phyloP scores from a whole-genome alignment of 2,888 invertebrate species.

The Euproctis similis region DNA sequence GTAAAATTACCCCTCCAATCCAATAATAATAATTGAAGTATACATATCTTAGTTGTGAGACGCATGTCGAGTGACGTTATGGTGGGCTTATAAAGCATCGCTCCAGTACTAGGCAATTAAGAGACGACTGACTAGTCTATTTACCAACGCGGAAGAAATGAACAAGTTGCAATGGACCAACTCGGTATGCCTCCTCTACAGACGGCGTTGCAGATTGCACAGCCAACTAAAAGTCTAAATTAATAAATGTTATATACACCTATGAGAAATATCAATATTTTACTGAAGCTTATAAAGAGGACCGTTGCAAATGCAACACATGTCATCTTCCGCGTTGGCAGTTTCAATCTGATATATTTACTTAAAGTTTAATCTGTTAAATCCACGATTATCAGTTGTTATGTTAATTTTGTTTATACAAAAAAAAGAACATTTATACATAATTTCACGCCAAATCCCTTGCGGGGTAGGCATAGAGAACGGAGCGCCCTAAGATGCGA shows the following conservation, averaged over 20 bases:
- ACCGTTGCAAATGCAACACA: slow-evolving; percentile 45
- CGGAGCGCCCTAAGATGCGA: too few species aligned
- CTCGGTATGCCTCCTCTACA: slow-evolving; percentile 46
- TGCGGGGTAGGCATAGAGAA: too few species aligned
- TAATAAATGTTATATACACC: slow-evolving; percentile 73
- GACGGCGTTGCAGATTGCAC: slow-evolving; percentile 31
- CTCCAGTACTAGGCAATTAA: slow-evolving; percentile 68
- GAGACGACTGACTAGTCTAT: slow-evolving; percentile 68
- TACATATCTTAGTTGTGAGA: slow-evolving; percentile 71
- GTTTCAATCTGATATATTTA: too few species aligned
- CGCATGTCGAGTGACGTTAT: slow-evolving; percentile 67
- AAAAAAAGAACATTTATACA: too few species aligned
- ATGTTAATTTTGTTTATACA: too few species aligned
- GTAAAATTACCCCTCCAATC: slow-evolving; percentile 75
- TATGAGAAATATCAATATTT: slow-evolving; percentile 73
- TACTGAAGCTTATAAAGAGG: slow-evolving; percentile 63
- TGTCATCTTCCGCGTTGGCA: slow-evolving; percentile 66
- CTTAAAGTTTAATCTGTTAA: too few species aligned
- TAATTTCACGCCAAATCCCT: too few species aligned
- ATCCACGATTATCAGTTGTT: too few species aligned
- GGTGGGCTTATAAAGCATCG: slow-evolving; percentile 73
- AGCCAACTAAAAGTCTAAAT: slow-evolving; percentile 63
- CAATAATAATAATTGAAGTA: slow-evolving; percentile 77
- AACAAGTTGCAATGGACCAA: slow-evolving; percentile 66
- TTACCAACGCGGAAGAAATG: slow-evolving; percentile 72